phyloP scores from a whole-genome alignment of 2,888 invertebrate genomes.

The Dione vanillae region DNA sequence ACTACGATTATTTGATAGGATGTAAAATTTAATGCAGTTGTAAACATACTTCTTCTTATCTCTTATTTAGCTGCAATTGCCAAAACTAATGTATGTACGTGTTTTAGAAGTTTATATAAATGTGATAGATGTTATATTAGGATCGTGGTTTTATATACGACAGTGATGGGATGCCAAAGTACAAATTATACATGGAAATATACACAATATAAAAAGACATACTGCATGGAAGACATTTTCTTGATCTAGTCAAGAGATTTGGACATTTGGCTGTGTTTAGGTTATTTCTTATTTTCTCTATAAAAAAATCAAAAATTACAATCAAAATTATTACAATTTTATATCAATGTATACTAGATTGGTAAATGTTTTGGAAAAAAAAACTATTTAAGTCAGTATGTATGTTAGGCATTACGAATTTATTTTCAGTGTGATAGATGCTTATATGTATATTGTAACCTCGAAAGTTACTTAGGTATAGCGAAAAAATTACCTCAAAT shows the following conservation, averaged over 20 bases:
- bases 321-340: constrained; percentile 10
- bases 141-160: constrained; percentile 39
- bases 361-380: constrained; percentile 17
- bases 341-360: constrained; percentile 18
- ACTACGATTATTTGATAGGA: constrained; percentile 7
- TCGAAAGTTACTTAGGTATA: constrained; percentile 44
- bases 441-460: constrained; percentile 36
- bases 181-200: constrained; percentile 46
- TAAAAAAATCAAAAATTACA: constrained; percentile 20
- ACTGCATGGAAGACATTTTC: constrained; percentile 33
- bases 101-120: constrained; percentile 50
- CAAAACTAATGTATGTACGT: constrained; percentile 45
- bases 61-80: constrained; percentile 13
- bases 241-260: constrained; percentile 66
- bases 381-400: constrained; percentile 26
- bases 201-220: constrained; percentile 29
- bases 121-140: constrained; percentile 55
- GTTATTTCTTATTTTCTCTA: constrained; percentile 54
- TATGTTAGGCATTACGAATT: constrained; percentile 55
- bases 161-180: constrained; percentile 47
- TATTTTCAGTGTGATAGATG: constrained; percentile 63
- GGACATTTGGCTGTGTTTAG: constrained; percentile 76
- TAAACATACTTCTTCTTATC: constrained; percentile 2
- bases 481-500: constrained; percentile 65
- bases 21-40: background rate